Percentiles rank a stretch among this genome's conserved stretches.
Evolutionary conservation across 1,140 invertebrate genomes (phyloP).

Genomic region (Caerostris darwini): DNA sequence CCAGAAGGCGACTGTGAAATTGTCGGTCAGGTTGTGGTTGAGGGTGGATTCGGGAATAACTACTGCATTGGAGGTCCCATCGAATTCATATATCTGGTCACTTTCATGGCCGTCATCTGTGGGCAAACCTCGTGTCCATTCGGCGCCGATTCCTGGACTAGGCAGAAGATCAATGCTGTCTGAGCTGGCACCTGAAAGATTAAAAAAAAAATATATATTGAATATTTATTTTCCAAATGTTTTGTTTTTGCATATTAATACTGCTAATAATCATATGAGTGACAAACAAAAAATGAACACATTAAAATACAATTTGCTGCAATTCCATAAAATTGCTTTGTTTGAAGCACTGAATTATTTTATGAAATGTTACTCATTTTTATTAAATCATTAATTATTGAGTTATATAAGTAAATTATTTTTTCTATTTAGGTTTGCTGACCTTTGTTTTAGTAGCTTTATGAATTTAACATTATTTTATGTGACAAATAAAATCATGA

Average conservation of each 20-base stretch:
- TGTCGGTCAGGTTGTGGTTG: slow-evolving; percentile 87
- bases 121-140: slow-evolving; percentile 93
- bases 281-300: not conserved
- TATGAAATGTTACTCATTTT: too few species aligned
- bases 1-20: slow-evolving; percentile 95
- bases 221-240: not conserved
- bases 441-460: too few species aligned
- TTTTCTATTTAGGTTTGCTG: too few species aligned
- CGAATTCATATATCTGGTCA: slow-evolving; percentile 97
- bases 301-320: slow-evolving; percentile 12
- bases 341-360: too few species aligned
- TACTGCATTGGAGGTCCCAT: slow-evolving; percentile 92
- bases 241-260: not conserved
- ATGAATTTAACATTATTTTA: too few species aligned
- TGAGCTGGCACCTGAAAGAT: slow-evolving; percentile 85
- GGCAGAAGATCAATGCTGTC: slow-evolving; percentile 92
- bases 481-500: too few species aligned
- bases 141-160: slow-evolving; percentile 88
- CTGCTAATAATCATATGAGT: not conserved
- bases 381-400: too few species aligned
- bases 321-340: too few species aligned
- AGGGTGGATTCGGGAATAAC: slow-evolving; percentile 87
- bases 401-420: too few species aligned
- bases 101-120: slow-evolving; percentile 94
- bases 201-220: not conserved